These are phyloP conservation scores for Stenotaenia linearis DNA, from an alignment of 2,888 invertebrate species.

Conservation along the genomic window DNA sequence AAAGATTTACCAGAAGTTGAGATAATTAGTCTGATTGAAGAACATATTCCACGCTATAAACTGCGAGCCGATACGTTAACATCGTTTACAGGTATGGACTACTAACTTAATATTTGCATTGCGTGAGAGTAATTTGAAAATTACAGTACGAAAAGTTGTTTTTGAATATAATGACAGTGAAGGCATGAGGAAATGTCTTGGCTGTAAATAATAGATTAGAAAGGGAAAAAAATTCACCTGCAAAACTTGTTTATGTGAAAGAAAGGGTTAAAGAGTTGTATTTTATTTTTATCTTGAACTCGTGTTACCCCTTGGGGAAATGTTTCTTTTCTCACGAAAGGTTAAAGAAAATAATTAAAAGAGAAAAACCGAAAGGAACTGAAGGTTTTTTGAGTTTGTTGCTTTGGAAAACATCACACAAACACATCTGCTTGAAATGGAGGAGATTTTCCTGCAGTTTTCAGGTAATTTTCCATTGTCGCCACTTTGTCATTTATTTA, in stretches of 20 bases:
- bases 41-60: conserved; percentile 89
- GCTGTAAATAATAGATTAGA: neutral
- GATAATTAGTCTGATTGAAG: conserved; percentile 88
- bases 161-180: too few species aligned
- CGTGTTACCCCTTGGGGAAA: neutral
- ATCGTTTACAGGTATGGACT: conserved; percentile 71
- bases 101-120: too few species aligned
- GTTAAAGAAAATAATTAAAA: neutral
- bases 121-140: too few species aligned
- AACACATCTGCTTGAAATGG: neutral
- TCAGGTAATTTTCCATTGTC: too few species aligned
- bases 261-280: neutral
- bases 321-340: neutral
- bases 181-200: neutral
- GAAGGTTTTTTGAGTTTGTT: too few species aligned
- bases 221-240: neutral
- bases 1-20: conserved; percentile 92
- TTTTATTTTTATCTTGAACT: too few species aligned
- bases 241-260: neutral
- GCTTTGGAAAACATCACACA: neutral
- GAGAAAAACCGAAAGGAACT: neutral
- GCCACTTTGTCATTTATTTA: neutral
- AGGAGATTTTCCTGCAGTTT: neutral
- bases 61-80: conserved; percentile 90
- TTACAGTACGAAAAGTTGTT: too few species aligned